Conservation (phyloP, 2,797 vertebrate genomes). For the Oophaga sylvatica region DNA sequence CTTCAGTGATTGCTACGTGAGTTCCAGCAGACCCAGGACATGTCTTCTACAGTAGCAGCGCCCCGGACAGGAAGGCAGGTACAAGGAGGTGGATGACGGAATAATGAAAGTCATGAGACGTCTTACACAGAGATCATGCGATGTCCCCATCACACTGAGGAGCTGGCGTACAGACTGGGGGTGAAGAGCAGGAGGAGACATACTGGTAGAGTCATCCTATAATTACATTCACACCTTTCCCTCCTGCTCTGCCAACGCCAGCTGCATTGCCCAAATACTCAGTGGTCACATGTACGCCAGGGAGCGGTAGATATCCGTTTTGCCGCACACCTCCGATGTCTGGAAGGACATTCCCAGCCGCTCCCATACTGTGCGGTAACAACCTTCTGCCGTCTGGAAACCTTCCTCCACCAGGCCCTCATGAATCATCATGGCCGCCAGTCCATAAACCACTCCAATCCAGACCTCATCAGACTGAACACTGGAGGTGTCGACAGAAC, state of each 20-base stretch:
- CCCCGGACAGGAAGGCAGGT: too few relatives aligned
- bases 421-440: constrained; percentile 97
- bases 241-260: constrained; percentile 77
- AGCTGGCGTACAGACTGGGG: too few relatives aligned
- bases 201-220: too few relatives aligned
- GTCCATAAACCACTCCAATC: constrained; percentile 91
- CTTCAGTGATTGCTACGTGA: too few relatives aligned
- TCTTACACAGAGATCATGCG: too few relatives aligned
- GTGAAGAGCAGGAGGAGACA: too few relatives aligned
- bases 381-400: constrained; percentile 89
- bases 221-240: not conserved
- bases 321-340: constrained; percentile 93
- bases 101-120: too few relatives aligned
- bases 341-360: constrained; percentile 93
- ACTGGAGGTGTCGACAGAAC: constrained; percentile 87
- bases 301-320: constrained; percentile 88
- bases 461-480: constrained; percentile 95
- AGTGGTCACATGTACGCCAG: constrained; percentile 97
- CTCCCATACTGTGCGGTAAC: constrained; percentile 94
- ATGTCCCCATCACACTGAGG: too few relatives aligned
- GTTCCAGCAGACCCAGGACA: too few relatives aligned
- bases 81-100: too few relatives aligned
- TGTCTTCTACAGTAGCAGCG: too few relatives aligned
- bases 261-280: constrained; percentile 96
- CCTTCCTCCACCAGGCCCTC: constrained; percentile 91